These are phyloP conservation scores for Otis tarda DNA, from an alignment of 2,113 vertebrate genomes.

Conservation along the genomic window DNA sequence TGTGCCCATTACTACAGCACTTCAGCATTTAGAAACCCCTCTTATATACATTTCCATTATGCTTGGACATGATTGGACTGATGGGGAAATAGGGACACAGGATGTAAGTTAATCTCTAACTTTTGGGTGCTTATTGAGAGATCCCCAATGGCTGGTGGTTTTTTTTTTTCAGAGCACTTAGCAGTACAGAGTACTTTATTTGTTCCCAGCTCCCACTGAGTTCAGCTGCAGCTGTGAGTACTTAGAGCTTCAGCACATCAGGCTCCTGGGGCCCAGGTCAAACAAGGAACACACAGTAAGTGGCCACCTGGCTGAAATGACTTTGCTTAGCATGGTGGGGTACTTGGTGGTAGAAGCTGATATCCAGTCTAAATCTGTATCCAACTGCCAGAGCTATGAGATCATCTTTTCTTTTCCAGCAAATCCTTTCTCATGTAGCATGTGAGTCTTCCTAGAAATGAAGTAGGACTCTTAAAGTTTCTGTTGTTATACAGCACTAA, in stretches of 20 bases:
- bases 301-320: neutral
- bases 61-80: neutral
- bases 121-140: neutral
- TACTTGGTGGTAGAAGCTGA: neutral
- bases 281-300: neutral
- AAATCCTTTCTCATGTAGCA: neutral
- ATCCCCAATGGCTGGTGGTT: neutral
- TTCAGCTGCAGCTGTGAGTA: neutral
- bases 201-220: neutral
- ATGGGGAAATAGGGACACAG: neutral
- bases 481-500: neutral
- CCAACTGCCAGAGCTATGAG: neutral
- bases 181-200: neutral
- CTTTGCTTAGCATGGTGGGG: neutral
- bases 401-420: constrained; percentile 3
- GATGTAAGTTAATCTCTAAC: neutral
- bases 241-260: neutral
- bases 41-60: neutral
- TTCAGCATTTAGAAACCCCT: neutral
- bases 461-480: neutral
- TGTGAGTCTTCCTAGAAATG: neutral
- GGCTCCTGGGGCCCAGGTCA: neutral
- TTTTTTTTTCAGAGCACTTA: neutral
- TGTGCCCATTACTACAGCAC: neutral
- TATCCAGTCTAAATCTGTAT: neutral